Percentiles rank a stretch among this genome's conserved stretches.
These are phyloP conservation scores for Sebastes dallii DNA, from an alignment of 2,797 vertebrate genomes.

Conservation along the genomic window DNA sequence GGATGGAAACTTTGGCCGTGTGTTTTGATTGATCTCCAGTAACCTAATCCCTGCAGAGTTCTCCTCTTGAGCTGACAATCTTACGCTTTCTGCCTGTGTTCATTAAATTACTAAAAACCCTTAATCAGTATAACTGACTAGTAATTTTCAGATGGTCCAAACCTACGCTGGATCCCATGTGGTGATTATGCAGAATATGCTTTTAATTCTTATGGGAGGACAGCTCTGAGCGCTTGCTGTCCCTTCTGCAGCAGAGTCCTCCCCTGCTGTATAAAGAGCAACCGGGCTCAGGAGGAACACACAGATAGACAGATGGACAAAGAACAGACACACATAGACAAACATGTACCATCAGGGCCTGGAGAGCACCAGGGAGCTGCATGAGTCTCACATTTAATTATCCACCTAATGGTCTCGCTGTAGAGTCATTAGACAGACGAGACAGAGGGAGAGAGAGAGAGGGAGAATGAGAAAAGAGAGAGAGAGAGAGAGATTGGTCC, in stretches of 20 bases:
- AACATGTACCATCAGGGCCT: constrained; percentile 32
- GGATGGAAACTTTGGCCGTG: too few relatives aligned
- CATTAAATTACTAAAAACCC: not conserved
- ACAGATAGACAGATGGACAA: constrained; percentile 27
- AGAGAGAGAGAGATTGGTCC: not conserved
- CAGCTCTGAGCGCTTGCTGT: not conserved
- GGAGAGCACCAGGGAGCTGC: constrained; percentile 39
- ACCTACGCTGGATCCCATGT: not conserved
- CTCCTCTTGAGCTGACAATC: not conserved
- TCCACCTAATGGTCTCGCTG: constrained; percentile 32
- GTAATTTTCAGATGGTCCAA: not conserved
- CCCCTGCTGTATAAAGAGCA: not conserved
- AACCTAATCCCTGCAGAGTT: not conserved
- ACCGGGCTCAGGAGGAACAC: not conserved
- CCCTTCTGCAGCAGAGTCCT: not conserved
- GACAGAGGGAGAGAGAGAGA: not conserved
- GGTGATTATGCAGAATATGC: not conserved
- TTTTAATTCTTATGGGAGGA: not conserved
- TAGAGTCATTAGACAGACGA: not conserved
- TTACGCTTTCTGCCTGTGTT: not conserved
- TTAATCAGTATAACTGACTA: not conserved
- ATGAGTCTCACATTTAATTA: constrained; percentile 59
- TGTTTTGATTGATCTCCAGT: not conserved
- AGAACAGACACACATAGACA: constrained; percentile 2
- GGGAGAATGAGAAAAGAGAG: too few relatives aligned